Conservation (phyloP, 1,140 invertebrate species). For the Adelges cooleyi region DNA sequence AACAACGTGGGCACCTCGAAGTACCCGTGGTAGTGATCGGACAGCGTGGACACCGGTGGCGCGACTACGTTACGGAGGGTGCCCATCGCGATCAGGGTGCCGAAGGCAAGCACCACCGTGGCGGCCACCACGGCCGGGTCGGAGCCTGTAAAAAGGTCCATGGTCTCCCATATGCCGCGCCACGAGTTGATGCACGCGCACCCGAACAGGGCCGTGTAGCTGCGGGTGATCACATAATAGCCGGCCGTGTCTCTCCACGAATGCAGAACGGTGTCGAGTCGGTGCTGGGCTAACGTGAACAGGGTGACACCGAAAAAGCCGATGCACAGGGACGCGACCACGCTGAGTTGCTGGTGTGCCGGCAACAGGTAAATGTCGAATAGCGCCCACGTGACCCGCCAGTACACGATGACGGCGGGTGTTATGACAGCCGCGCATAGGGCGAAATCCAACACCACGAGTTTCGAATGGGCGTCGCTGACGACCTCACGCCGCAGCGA, state of each 20-base stretch:
- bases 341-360: slow-evolving; percentile 45
- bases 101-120: slow-evolving; percentile 46
- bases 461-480: slow-evolving; percentile 46
- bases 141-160: slow-evolving; percentile 57
- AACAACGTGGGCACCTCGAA: slow-evolving; percentile 75
- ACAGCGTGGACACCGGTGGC: slow-evolving; percentile 61
- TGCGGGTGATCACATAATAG: slow-evolving; percentile 57
- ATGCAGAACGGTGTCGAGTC: slow-evolving; percentile 47
- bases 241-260: slow-evolving; percentile 53
- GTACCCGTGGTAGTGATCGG: slow-evolving; percentile 60
- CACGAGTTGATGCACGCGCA: slow-evolving; percentile 72
- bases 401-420: slow-evolving; percentile 69
- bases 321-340: slow-evolving; percentile 51
- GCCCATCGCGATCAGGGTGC: slow-evolving; percentile 50
- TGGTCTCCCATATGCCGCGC: slow-evolving; percentile 64
- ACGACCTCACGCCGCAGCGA: slow-evolving; percentile 37
- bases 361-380: slow-evolving; percentile 60
- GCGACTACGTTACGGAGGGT: slow-evolving; percentile 67
- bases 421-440: slow-evolving; percentile 60
- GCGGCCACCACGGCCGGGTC: slow-evolving; percentile 45
- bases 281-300: slow-evolving; percentile 54
- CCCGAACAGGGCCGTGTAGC: slow-evolving; percentile 62
- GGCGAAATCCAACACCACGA: slow-evolving; percentile 49
- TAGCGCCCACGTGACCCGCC: slow-evolving; percentile 72
- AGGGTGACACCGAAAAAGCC: slow-evolving; percentile 55